Evolutionary conservation across 2,797 vertebrate species (phyloP).

Genomic region (Gymnocypris eckloni): DNA sequence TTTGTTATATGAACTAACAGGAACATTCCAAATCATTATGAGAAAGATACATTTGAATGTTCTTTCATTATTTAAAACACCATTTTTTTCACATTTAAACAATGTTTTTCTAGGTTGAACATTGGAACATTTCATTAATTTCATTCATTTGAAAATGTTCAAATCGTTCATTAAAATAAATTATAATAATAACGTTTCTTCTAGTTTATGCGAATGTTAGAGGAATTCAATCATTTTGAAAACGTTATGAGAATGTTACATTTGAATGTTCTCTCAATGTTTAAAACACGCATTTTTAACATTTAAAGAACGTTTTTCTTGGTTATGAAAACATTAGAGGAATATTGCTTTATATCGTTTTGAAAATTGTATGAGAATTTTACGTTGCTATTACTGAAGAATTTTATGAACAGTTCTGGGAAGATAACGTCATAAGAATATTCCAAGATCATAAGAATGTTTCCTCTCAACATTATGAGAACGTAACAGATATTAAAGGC

Average conservation of each 20-base stretch:
- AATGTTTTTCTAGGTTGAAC: background rate
- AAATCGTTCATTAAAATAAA: no score
- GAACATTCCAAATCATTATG: background rate
- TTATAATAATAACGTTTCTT: no score
- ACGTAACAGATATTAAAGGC: background rate
- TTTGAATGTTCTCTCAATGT: background rate
- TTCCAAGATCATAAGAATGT: background rate
- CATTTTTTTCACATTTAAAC: background rate
- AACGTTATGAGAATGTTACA: background rate
- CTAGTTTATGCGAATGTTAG: no score
- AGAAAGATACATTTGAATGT: background rate
- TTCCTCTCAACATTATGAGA: background rate
- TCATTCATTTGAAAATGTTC: no score
- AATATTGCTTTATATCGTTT: background rate
- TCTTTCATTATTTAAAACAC: no score
- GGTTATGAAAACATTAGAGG: background rate
- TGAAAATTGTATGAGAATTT: background rate
- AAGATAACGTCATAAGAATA: background rate
- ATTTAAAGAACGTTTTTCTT: background rate
- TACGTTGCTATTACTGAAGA: background rate
- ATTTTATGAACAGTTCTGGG: background rate
- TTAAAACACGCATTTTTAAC: background rate
- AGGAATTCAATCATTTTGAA: background rate
- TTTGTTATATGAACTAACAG: background rate
- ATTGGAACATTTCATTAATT: no score